Conservation (phyloP, 2,113 vertebrate genomes). For the Ochotona curzoniae region DNA sequence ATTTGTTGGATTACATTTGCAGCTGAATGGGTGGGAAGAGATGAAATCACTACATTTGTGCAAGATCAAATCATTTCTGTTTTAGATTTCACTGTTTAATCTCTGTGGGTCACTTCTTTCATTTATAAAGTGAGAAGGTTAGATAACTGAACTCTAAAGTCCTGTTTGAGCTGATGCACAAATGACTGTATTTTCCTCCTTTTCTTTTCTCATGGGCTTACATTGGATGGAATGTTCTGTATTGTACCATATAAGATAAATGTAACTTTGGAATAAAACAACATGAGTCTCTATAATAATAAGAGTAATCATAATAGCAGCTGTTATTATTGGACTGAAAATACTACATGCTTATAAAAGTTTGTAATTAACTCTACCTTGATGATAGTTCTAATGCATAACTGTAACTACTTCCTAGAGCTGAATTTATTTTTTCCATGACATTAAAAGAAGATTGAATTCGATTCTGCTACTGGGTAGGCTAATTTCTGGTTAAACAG, state of each 20-base stretch:
- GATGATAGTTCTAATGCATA: constrained; percentile 29
- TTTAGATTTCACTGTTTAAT: constrained; percentile 36
- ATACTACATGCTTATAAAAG: not conserved
- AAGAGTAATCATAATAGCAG: not conserved
- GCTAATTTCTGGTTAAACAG: constrained; percentile 44
- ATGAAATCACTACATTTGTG: constrained; percentile 19
- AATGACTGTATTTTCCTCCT: not conserved
- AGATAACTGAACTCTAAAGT: not conserved
- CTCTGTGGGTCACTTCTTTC: not conserved
- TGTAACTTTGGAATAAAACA: not conserved
- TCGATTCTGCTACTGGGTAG: constrained; percentile 38
- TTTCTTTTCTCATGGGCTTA: not conserved
- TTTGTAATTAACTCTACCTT: constrained; percentile 24
- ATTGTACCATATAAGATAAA: not conserved
- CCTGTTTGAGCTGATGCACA: not conserved
- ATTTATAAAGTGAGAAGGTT: constrained; percentile 21
- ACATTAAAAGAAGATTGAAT: constrained; percentile 42
- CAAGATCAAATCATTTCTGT: constrained; percentile 12
- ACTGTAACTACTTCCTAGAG: not conserved
- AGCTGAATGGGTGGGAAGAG: not conserved
- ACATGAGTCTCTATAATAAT: not conserved
- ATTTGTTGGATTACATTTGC: constrained; percentile 41
- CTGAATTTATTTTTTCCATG: not conserved
- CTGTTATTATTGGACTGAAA: constrained; percentile 35
- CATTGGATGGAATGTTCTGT: not conserved